Evolutionary conservation across 2,797 vertebrate species (phyloP).

Genomic region (Bovichtus variegatus): DNA sequence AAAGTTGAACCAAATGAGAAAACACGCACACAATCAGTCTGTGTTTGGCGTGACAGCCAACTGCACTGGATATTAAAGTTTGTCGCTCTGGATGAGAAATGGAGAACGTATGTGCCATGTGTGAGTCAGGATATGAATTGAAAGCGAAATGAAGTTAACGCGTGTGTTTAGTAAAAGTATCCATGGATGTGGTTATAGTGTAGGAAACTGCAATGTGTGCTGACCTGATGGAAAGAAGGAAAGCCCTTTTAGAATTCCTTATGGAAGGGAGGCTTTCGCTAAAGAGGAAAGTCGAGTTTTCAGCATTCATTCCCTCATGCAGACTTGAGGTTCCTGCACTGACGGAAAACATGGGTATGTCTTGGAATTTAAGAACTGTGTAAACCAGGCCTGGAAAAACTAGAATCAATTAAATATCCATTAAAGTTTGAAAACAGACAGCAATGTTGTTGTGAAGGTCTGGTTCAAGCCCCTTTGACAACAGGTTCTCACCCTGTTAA

Average conservation of each 20-base stretch:
- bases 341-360: slow-evolving; percentile 34
- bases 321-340: slow-evolving; percentile 13
- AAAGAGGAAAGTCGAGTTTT: slow-evolving; percentile 29
- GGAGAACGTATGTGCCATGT: slow-evolving; percentile 72
- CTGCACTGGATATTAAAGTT: slow-evolving; percentile 18
- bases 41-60: slow-evolving; percentile 47
- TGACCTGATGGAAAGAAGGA: slow-evolving; percentile 47
- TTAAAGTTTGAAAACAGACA: slow-evolving; percentile 3
- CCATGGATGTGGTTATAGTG: slow-evolving; percentile 31
- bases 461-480: not conserved
- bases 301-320: slow-evolving; percentile 1
- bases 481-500: not conserved
- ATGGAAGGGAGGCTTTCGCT: slow-evolving; percentile 15
- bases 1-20: slow-evolving; percentile 28
- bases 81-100: slow-evolving; percentile 72
- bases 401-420: not conserved
- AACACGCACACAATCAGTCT: slow-evolving; percentile 31
- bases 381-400: slow-evolving; percentile 1
- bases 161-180: slow-evolving; percentile 56
- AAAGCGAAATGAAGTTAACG: slow-evolving; percentile 25
- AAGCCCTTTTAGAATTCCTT: slow-evolving; percentile 27
- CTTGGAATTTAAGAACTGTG: slow-evolving; percentile 8
- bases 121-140: slow-evolving; percentile 68
- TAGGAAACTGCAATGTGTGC: slow-evolving; percentile 55
- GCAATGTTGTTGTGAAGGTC: not conserved